Conservation (phyloP, 2,113 vertebrate genomes). For the Labrus mixtus region DNA sequence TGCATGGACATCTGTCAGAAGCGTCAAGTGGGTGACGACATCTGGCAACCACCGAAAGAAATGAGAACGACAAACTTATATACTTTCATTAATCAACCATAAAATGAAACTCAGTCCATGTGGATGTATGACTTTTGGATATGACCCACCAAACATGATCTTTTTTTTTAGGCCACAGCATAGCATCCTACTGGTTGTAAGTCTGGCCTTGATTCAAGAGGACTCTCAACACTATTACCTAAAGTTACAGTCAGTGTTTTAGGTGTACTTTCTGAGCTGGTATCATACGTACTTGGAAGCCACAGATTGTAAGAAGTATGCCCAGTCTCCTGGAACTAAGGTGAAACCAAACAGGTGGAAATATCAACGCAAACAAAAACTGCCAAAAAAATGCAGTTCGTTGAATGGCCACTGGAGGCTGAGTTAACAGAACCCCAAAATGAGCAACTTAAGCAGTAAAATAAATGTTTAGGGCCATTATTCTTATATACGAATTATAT, state of each 20-base stretch:
- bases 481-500: no score
- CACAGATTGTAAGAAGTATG: neutral
- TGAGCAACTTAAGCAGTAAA: neutral
- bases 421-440: neutral
- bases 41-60: neutral
- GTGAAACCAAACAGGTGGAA: no score
- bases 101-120: no score
- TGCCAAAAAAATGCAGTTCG: neutral
- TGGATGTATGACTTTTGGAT: no score
- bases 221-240: neutral
- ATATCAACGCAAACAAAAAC: neutral
- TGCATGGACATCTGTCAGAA: slow-evolving; percentile 17
- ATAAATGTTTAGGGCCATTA: no score
- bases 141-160: no score
- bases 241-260: no score
- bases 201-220: neutral
- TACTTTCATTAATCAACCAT: no score
- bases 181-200: no score
- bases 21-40: slow-evolving; percentile 5
- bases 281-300: neutral
- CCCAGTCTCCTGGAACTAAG: no score
- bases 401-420: neutral
- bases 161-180: no score
- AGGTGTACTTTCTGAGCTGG: neutral
- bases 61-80: neutral